Conservation (phyloP, 2,113 vertebrate species). For the Nanorana parkeri region DNA sequence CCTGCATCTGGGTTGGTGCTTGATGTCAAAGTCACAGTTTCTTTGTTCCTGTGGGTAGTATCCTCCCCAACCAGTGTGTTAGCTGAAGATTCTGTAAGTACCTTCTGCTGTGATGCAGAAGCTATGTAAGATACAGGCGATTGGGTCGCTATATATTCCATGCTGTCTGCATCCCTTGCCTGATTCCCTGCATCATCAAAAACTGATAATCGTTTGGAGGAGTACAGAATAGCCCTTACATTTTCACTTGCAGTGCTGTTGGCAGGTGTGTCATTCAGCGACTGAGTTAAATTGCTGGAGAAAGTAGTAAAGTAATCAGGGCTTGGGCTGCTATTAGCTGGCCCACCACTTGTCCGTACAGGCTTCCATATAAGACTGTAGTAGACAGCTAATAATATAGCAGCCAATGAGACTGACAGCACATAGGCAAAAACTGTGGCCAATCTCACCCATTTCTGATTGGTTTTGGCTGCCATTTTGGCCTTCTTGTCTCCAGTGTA, state of each 20-base stretch:
- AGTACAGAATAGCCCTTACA: background rate
- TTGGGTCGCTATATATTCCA: background rate
- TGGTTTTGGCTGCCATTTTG: conserved; percentile 98
- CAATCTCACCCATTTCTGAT: conserved; percentile 98
- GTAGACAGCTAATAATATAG: conserved; percentile 96
- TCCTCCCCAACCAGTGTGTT: background rate
- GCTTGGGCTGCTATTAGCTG: conserved; percentile 48
- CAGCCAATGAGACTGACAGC: conserved; percentile 95
- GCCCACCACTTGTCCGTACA: conserved; percentile 70
- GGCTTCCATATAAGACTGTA: conserved; percentile 98
- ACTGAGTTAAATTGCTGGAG: background rate
- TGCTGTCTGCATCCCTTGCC: background rate
- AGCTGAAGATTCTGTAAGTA: background rate
- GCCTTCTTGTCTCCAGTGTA: conserved; percentile 99
- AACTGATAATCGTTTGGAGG: background rate
- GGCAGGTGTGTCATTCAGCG: background rate
- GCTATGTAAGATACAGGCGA: background rate
- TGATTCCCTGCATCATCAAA: background rate
- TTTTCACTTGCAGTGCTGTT: background rate
- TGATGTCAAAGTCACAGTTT: conserved; percentile 19
- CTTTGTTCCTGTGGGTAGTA: background rate
- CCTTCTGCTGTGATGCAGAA: background rate
- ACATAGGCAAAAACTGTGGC: conserved; percentile 98
- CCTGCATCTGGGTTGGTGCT: background rate
- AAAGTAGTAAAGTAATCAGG: background rate